Conservation (phyloP, 2,797 vertebrate species). For the Chelonia mydas region DNA sequence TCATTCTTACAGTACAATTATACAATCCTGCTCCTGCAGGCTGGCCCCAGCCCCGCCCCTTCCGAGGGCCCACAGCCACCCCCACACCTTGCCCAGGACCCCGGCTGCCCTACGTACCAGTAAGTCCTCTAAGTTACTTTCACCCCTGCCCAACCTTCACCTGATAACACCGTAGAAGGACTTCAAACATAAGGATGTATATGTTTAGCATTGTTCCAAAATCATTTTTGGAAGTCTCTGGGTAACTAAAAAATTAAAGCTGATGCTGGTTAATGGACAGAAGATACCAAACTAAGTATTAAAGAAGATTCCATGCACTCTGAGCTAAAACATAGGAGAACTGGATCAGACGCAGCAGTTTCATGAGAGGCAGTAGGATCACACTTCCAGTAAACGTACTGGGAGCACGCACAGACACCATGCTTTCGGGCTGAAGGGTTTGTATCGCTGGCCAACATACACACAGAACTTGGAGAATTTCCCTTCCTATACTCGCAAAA, state of each 20-base stretch:
- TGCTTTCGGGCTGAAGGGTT: background rate
- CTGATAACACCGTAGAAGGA: background rate
- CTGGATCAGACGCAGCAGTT: background rate
- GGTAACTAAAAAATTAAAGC: background rate
- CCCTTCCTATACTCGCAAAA: background rate
- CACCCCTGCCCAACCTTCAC: no score
- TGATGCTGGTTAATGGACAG: background rate
- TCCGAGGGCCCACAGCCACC: no score
- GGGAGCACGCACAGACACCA: accelerated
- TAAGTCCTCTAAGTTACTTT: no score
- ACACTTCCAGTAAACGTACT: background rate
- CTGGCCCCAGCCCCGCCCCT: no score
- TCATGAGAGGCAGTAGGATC: background rate
- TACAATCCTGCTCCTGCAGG: no score
- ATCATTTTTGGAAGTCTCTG: background rate
- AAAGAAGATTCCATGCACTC: background rate
- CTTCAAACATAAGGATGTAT: accelerated
- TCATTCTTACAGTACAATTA: no score
- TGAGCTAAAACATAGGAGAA: background rate
- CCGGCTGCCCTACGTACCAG: no score
- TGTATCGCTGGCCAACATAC: background rate
- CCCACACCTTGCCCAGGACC: no score
- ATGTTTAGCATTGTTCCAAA: background rate
- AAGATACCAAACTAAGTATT: background rate
- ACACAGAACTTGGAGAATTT: background rate